Evolutionary conservation across 2,797 vertebrate species (phyloP), one percentile per base, ranked within the genome.

Genomic region (Hephaestus fuliginosus): DNA sequence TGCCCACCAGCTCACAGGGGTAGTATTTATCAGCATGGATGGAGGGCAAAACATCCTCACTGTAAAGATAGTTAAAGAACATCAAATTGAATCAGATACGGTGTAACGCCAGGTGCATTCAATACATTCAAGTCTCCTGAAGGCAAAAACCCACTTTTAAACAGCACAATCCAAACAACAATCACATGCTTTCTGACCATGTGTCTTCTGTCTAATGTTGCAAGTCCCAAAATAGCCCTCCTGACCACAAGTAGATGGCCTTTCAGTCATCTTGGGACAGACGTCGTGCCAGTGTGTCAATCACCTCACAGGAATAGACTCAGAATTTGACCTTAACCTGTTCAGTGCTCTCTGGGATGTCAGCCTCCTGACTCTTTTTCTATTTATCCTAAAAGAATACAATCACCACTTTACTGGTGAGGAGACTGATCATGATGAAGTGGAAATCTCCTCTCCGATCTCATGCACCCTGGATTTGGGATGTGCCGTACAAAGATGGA

Each of bases 1-100:
- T 99, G 78, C 98, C 98, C 96, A 99, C 98, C 95, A 99, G 95
- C 91, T 98, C 96, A 96, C 98, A 99, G 78, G 98, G 98, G 92
- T 99, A 99, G 85, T 97, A 96, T 91, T 97, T 97, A 94, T 97
- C 97, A 90, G 95, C 96, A 77, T 99, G 97, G 95, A 99, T 97
- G 86, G 97, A 97, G 90, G 97, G 97, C 93, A 99, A 93, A 84
- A 99, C 96, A 70, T 98, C 97, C 94, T 98, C 96, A 94, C 98
- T 99, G 92, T 93, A 55, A 83, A 7, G 2, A 89, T 86, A 0
- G 2, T 33, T 33, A 3, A 84, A 36, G 84, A 70, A 85, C 20
- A 44, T 2, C 33, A 69, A 56, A 51, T 5, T 52, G 14, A 75
- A 43, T 12, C 4, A 65, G 63, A 67, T 11, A 33, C 10, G 36